These are phyloP conservation scores for Chymomyza costata DNA, from an alignment of 1,140 invertebrate species.

Conservation along the genomic window DNA sequence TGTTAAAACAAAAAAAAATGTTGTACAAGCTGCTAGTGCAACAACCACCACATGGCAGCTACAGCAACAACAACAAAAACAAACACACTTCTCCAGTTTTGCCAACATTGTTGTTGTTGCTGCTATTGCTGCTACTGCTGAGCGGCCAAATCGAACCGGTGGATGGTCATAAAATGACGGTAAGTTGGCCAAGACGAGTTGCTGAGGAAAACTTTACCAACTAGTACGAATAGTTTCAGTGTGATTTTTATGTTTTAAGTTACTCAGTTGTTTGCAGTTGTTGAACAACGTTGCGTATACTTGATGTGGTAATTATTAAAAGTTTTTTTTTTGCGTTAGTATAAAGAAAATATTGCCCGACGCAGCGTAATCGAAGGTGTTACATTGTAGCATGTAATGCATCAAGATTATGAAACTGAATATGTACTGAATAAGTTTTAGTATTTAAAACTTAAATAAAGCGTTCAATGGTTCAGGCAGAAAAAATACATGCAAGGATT, in stretches of 20 bases:
- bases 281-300: conserved; percentile 14
- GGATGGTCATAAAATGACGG: conserved; percentile 53
- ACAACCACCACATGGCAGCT: conserved; percentile 6
- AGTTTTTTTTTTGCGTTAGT: no score
- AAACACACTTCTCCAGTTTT: conserved; percentile 14
- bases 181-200: conserved; percentile 21
- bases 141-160: conserved; percentile 35
- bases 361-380: no score
- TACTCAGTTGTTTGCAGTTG: conserved; percentile 2
- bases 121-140: conserved; percentile 24
- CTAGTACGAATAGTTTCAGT: no score
- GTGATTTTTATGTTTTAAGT: conserved; percentile 2
- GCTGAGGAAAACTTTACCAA: no score
- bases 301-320: neutral
- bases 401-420: no score
- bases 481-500: no score
- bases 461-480: no score
- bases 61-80: conserved; percentile 23
- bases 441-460: no score
- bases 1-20: conserved; percentile 6
- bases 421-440: no score
- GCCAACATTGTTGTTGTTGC: conserved; percentile 21
- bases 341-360: no score
- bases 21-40: conserved; percentile 18
- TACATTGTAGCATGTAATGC: no score